phyloP scores from a whole-genome alignment of 2,113 vertebrate species.

The Zingel zingel region DNA sequence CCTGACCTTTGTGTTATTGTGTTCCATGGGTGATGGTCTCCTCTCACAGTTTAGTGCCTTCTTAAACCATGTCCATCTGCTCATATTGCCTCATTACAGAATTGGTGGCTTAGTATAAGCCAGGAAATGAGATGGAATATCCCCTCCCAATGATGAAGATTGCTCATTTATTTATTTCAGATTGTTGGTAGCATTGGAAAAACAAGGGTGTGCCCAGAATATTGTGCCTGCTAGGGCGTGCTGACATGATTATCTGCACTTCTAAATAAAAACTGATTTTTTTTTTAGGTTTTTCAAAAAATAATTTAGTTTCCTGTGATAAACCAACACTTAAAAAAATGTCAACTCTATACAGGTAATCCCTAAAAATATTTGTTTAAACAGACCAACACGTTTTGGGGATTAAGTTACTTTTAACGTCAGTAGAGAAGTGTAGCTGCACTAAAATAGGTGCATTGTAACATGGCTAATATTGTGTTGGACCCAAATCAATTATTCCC shows the following conservation, averaged over 20 bases:
- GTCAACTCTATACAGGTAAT: background rate
- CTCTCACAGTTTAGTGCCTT: slow-evolving; percentile 28
- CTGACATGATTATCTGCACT: background rate
- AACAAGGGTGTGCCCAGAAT: background rate
- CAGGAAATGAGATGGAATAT: slow-evolving; percentile 56
- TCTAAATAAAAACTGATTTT: background rate
- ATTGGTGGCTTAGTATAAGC: slow-evolving; percentile 52
- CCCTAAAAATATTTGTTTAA: background rate
- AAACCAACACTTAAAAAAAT: background rate
- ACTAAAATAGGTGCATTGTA: background rate
- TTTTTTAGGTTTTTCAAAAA: background rate
- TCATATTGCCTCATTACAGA: slow-evolving; percentile 36
- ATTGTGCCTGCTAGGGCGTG: background rate
- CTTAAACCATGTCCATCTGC: slow-evolving; percentile 54
- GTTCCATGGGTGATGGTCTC: slow-evolving; percentile 21
- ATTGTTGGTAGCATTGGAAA: background rate
- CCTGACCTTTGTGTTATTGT: slow-evolving; percentile 15
- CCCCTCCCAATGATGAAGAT: slow-evolving; percentile 21
- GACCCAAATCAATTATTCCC: background rate
- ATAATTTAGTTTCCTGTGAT: background rate
- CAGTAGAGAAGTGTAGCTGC: background rate
- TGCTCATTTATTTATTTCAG: slow-evolving; percentile 40
- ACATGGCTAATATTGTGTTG: background rate
- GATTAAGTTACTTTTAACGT: background rate
- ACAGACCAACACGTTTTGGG: background rate